Evolutionary conservation across 2,888 invertebrate genomes (phyloP).

Genomic region (Artemia sinica): DNA sequence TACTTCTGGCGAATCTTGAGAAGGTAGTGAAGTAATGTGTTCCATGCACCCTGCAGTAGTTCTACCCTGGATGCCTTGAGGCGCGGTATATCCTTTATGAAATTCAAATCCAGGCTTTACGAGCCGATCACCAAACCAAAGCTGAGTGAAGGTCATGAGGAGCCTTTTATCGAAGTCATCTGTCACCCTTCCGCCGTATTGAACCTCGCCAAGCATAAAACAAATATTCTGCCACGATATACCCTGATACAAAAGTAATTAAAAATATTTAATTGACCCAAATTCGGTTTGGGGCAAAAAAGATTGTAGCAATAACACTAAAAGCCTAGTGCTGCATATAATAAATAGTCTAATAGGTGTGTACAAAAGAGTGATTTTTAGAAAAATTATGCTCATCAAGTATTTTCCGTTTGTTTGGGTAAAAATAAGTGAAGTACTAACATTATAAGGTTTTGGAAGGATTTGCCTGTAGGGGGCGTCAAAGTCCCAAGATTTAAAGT

Average conservation of each 20-base stretch:
- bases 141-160: slow-evolving; percentile 72
- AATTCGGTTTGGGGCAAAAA: too few species aligned
- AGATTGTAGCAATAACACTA: too few species aligned
- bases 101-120: slow-evolving; percentile 77
- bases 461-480: too few species aligned
- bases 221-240: slow-evolving; percentile 93
- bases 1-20: slow-evolving; percentile 79
- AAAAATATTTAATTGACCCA: background rate
- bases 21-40: slow-evolving; percentile 66
- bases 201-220: slow-evolving; percentile 85
- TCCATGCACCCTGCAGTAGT: slow-evolving; percentile 57
- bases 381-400: too few species aligned
- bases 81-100: slow-evolving; percentile 79
- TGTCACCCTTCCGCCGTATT: slow-evolving; percentile 68
- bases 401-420: too few species aligned
- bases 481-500: too few species aligned
- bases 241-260: slow-evolving; percentile 37
- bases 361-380: too few species aligned
- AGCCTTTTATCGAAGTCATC: slow-evolving; percentile 91
- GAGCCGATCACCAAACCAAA: slow-evolving; percentile 81
- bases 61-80: slow-evolving; percentile 43
- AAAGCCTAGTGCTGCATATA: too few species aligned
- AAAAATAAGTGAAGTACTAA: too few species aligned
- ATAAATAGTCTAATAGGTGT: too few species aligned
- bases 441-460: too few species aligned